Percentiles rank a stretch among this genome's conserved stretches.
These are phyloP conservation scores for Ammodytes marinus DNA, from an alignment of 2,113 vertebrate species.

Conservation along the genomic window DNA sequence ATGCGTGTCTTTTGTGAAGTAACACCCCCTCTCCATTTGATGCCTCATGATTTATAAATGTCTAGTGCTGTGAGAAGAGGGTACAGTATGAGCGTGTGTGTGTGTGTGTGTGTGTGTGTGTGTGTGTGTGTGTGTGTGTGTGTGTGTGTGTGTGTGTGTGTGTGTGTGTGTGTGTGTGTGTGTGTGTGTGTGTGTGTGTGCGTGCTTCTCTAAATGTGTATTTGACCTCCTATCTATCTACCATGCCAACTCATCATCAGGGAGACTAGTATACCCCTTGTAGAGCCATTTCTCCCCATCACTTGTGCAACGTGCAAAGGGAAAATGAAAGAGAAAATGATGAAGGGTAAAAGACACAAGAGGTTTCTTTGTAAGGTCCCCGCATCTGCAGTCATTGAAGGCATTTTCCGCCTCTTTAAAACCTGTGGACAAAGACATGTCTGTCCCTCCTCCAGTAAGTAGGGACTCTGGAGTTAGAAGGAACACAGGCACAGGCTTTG, in stretches of 20 bases:
- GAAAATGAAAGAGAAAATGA: constrained; percentile 60
- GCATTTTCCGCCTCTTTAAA: constrained; percentile 78
- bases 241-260: constrained; percentile 15
- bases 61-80: constrained; percentile 25
- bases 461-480: constrained; percentile 54
- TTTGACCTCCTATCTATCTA: constrained; percentile 6
- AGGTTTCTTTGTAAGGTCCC: constrained; percentile 72
- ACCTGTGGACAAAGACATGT: constrained; percentile 69
- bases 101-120: background rate
- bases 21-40: constrained; percentile 17
- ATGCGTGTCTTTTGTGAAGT: constrained; percentile 21
- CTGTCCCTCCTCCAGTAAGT: constrained; percentile 66
- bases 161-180: background rate
- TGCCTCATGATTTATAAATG: constrained; percentile 69
- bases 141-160: background rate
- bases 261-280: background rate
- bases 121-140: too few relatives aligned
- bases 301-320: constrained; percentile 18
- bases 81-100: constrained; percentile 30
- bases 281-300: constrained; percentile 8
- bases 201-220: constrained; percentile 2
- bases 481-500: constrained; percentile 72
- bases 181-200: background rate
- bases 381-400: constrained; percentile 81
- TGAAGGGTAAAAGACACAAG: constrained; percentile 60